phyloP scores from a whole-genome alignment of 92 coral and sea anemone species.

The Zoanthus solanderi region DNA sequence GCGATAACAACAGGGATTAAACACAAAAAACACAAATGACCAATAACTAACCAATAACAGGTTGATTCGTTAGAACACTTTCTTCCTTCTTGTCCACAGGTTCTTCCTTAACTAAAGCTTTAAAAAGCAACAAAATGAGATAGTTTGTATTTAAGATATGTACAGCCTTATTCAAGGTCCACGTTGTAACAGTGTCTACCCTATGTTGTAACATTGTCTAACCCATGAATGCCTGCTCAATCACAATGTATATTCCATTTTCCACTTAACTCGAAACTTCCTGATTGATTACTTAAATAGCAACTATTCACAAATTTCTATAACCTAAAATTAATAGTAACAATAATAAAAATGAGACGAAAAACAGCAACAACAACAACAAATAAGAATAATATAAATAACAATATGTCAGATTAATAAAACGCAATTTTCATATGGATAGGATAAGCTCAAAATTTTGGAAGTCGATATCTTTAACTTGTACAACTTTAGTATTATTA shows the following conservation, averaged over 20 bases:
- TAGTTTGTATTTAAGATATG: background rate
- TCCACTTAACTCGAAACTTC: background rate
- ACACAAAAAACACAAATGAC: background rate
- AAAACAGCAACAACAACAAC: no score
- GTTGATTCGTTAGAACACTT: background rate
- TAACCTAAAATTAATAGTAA: no score
- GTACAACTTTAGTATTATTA: no score
- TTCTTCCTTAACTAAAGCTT: background rate
- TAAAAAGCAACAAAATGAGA: background rate
- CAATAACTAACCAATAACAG: background rate
- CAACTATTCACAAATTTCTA: background rate
- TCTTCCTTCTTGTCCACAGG: background rate
- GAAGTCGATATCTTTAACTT: no score
- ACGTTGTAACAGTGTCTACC: no score
- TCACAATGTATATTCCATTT: background rate
- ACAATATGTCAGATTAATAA: no score
- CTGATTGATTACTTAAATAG: background rate
- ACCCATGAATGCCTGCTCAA: no score
- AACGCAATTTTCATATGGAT: no score
- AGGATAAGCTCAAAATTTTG: no score
- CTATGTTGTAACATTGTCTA: no score
- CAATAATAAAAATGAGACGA: no score
- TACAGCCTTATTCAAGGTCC: background rate
- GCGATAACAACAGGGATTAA: background rate
- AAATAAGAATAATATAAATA: no score